Evolutionary conservation across 2,888 invertebrate genomes (phyloP).

Genomic region (Acanthopleura granulata): DNA sequence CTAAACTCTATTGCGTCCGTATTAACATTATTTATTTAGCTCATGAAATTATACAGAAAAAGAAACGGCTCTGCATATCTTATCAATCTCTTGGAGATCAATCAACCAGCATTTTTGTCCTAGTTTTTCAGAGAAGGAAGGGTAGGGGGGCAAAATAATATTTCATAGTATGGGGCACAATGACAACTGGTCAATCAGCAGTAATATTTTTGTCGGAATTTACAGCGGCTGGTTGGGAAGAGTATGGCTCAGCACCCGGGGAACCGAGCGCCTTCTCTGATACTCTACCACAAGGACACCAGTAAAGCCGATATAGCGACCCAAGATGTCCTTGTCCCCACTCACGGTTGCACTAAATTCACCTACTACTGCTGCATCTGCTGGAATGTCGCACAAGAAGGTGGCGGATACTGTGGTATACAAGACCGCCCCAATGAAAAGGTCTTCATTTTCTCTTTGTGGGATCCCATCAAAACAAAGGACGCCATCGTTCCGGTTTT

Average conservation of each 20-base stretch:
- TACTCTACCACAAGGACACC: constrained; percentile 37
- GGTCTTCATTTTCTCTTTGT: constrained; percentile 45
- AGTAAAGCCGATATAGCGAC: constrained; percentile 42
- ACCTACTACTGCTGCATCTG: constrained; percentile 49
- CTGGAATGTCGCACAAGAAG: constrained; percentile 43
- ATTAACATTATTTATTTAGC: no score
- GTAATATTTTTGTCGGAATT: no score
- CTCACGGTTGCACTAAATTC: constrained; percentile 24
- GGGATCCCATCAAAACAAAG: constrained; percentile 35
- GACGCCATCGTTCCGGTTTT: constrained; percentile 23
- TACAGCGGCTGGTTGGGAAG: constrained; percentile 70
- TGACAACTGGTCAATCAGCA: no score
- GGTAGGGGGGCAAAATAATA: no score
- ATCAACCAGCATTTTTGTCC: no score
- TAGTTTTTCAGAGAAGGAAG: no score
- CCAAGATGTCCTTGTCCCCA: constrained; percentile 43
- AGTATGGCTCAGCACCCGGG: constrained; percentile 16
- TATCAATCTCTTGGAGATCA: no score
- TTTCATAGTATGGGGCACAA: no score
- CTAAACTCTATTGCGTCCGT: no score
- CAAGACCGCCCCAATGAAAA: constrained; percentile 43
- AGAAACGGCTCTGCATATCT: no score
- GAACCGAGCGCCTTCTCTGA: constrained; percentile 43
- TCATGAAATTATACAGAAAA: no score
- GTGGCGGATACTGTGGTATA: constrained; percentile 51